Conservation (phyloP, 2,888 invertebrate species). For the Chydorus sphaericus region DNA sequence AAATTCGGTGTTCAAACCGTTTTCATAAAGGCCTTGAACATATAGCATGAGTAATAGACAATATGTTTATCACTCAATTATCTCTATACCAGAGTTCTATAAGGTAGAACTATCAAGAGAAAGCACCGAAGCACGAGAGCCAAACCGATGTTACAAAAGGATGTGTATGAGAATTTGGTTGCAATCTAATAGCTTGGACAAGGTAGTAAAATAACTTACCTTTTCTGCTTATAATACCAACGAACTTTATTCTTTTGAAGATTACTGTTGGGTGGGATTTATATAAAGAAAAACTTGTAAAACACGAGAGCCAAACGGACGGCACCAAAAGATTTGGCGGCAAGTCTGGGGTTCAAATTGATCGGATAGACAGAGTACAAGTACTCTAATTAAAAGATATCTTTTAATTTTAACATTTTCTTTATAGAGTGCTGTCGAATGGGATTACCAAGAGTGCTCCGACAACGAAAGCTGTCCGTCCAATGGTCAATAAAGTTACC, state of each 20-base stretch:
- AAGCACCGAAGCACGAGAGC: conserved; percentile 66
- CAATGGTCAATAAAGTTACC: no score
- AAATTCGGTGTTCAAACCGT: conserved; percentile 33
- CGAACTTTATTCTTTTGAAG: conserved; percentile 27
- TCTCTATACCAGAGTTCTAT: conserved; percentile 34
- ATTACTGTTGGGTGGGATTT: conserved; percentile 63
- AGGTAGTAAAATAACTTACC: conserved; percentile 22
- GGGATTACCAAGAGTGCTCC: conserved; percentile 76
- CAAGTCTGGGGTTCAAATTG: conserved; percentile 55
- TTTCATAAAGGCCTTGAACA: conserved; percentile 24
- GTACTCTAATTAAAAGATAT: no score
- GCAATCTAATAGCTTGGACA: conserved; percentile 60
- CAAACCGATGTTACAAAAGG: conserved; percentile 64
- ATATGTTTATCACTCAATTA: neutral
- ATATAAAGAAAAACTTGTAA: conserved; percentile 43
- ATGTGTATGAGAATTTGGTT: conserved; percentile 67
- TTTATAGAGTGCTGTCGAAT: conserved; percentile 54
- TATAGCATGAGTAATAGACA: conserved; percentile 6
- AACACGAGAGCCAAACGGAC: conserved; percentile 65
- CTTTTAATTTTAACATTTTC: neutral
- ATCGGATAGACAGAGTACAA: conserved; percentile 49
- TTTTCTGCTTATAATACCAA: neutral
- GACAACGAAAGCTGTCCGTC: no score
- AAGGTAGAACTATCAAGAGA: conserved; percentile 63
- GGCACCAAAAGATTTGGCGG: conserved; percentile 75